These are phyloP conservation scores for Brachyptera risi DNA, from an alignment of 2,888 invertebrate species.

Conservation along the genomic window DNA sequence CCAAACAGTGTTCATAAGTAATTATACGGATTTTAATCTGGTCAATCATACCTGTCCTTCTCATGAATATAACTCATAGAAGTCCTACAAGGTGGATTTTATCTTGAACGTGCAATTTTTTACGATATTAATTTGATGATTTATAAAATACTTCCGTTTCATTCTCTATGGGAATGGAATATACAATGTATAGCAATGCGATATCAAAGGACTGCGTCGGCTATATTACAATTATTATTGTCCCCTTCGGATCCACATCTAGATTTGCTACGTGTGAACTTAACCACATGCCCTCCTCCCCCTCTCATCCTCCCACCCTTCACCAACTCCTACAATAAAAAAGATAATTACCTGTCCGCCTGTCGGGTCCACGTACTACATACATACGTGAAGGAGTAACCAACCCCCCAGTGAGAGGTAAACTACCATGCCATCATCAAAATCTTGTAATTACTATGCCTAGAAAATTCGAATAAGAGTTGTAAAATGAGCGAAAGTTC, in stretches of 20 bases:
- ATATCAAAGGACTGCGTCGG: no score
- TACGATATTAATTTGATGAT: no score
- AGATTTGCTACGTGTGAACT: background rate
- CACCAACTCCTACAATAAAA: slow-evolving; percentile 11
- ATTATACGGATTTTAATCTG: no score
- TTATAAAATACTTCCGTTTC: no score
- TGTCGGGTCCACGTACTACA: slow-evolving; percentile 10
- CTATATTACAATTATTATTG: background rate
- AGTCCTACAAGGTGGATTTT: no score
- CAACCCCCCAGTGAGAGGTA: slow-evolving; percentile 6
- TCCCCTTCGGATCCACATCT: background rate
- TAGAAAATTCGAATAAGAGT: background rate
- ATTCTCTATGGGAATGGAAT: no score
- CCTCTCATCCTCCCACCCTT: background rate
- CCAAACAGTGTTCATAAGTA: no score
- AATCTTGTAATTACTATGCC: slow-evolving; percentile 29
- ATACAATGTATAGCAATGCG: no score
- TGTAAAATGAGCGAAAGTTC: slow-evolving; percentile 13
- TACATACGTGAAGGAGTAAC: background rate
- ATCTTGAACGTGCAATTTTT: no score
- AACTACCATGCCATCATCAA: slow-evolving; percentile 22
- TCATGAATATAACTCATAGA: no score
- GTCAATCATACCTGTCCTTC: no score
- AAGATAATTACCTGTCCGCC: slow-evolving; percentile 28
- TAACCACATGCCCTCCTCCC: background rate